These are phyloP conservation scores for Girardinus metallicus DNA, from an alignment of 2,797 vertebrate species.

Conservation along the genomic window DNA sequence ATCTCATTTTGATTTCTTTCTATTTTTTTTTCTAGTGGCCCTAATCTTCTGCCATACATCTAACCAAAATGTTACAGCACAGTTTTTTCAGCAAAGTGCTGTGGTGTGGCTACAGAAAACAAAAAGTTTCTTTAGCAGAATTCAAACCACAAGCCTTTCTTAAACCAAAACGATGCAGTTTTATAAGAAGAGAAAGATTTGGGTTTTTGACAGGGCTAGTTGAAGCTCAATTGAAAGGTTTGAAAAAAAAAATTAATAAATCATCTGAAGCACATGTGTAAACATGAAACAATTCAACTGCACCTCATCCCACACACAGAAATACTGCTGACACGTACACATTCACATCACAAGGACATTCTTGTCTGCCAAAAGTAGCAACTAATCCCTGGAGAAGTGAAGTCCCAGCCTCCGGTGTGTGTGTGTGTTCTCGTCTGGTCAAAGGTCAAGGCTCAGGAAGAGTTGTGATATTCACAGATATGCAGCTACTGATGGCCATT, in stretches of 20 bases:
- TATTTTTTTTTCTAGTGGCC: not conserved
- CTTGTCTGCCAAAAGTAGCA: constrained; percentile 27
- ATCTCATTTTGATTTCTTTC: not conserved
- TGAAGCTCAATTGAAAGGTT: not conserved
- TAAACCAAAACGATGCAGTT: not conserved
- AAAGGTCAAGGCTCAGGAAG: constrained; percentile 68
- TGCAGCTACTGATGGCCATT: constrained; percentile 16
- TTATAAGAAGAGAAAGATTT: not conserved
- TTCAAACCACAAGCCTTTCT: not conserved
- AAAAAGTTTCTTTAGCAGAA: too few relatives aligned
- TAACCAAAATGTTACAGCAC: too few relatives aligned
- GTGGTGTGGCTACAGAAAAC: too few relatives aligned
- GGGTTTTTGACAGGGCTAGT: not conserved
- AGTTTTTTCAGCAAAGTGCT: too few relatives aligned
- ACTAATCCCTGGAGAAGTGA: constrained; percentile 31
- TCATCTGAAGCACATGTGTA: not conserved
- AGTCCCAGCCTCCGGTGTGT: constrained; percentile 24
- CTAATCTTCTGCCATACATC: too few relatives aligned
- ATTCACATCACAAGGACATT: not conserved
- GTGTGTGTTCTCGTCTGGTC: constrained; percentile 60
- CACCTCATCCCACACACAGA: not conserved
- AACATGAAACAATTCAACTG: not conserved
- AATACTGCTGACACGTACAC: not conserved
- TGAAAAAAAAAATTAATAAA: not conserved
- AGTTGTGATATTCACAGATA: constrained; percentile 44